Percentiles rank a stretch among this genome's conserved stretches.
phyloP scores from a whole-genome alignment of 2,113 vertebrate species.

The Rissa tridactyla region DNA sequence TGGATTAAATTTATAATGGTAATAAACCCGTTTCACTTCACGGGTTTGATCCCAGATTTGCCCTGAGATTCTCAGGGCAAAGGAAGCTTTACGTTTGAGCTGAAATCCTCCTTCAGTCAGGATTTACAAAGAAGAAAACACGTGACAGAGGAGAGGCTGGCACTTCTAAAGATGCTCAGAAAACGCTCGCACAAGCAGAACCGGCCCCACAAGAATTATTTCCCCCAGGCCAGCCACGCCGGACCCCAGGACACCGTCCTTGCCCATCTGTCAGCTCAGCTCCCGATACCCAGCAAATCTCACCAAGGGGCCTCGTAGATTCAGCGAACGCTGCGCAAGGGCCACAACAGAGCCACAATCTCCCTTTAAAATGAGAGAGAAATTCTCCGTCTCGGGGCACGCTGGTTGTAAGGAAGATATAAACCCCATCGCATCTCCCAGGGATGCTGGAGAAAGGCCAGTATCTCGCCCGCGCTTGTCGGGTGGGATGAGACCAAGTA shows the following conservation, averaged over 20 bases:
- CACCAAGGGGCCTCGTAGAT: accelerated
- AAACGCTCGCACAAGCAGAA: background rate
- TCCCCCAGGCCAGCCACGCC: background rate
- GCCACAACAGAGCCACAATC: background rate
- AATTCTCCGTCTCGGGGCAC: background rate
- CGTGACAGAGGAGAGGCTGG: background rate
- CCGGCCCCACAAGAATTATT: background rate
- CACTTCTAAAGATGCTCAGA: background rate
- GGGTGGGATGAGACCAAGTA: background rate
- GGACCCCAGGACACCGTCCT: background rate
- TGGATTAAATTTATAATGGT: background rate
- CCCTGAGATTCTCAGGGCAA: background rate
- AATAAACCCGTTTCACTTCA: background rate
- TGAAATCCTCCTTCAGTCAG: background rate
- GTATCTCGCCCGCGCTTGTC: background rate
- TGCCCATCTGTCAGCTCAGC: background rate
- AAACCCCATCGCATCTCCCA: background rate
- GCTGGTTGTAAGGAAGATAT: background rate
- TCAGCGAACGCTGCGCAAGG: background rate
- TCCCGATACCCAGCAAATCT: background rate
- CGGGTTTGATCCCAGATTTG: background rate
- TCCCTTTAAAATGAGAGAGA: background rate
- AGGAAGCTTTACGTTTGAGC: background rate
- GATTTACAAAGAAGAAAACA: background rate
- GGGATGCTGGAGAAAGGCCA: background rate